phyloP scores from a whole-genome alignment of 2,888 invertebrate species.

The Strigamia maritima region DNA sequence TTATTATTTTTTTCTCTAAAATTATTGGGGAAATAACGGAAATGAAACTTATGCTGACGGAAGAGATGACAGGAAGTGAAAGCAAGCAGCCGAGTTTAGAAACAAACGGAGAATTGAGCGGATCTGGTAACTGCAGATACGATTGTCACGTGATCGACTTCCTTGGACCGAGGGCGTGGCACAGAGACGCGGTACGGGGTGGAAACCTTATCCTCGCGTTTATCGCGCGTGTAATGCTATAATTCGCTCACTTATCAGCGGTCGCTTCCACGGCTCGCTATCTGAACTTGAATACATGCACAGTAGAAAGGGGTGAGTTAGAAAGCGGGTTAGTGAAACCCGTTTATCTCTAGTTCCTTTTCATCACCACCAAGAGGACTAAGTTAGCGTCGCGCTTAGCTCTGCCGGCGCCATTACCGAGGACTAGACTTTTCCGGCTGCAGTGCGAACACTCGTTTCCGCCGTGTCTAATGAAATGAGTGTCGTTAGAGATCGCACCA shows the following conservation, averaged over 20 bases:
- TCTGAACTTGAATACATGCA: slow-evolving; percentile 8
- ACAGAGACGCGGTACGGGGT: background rate
- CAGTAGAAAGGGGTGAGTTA: background rate
- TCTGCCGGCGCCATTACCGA: background rate
- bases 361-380: background rate
- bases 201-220: slow-evolving; percentile 4
- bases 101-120: slow-evolving; percentile 19
- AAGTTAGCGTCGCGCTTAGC: background rate
- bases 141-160: slow-evolving; percentile 23
- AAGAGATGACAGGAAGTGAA: slow-evolving; percentile 11
- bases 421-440: background rate
- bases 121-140: slow-evolving; percentile 18
- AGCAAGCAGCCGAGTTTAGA: background rate
- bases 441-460: background rate
- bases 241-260: slow-evolving; percentile 15
- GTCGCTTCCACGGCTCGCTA: slow-evolving; percentile 5
- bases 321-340: background rate
- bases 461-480: background rate
- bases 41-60: slow-evolving; percentile 15
- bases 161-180: slow-evolving; percentile 23
- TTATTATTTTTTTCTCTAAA: background rate
- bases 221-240: slow-evolving; percentile 23
- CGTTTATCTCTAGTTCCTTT: background rate
- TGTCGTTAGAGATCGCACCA: background rate
- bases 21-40: background rate